Conservation (phyloP, 2,113 vertebrate species). For the Myodes glareolus region DNA sequence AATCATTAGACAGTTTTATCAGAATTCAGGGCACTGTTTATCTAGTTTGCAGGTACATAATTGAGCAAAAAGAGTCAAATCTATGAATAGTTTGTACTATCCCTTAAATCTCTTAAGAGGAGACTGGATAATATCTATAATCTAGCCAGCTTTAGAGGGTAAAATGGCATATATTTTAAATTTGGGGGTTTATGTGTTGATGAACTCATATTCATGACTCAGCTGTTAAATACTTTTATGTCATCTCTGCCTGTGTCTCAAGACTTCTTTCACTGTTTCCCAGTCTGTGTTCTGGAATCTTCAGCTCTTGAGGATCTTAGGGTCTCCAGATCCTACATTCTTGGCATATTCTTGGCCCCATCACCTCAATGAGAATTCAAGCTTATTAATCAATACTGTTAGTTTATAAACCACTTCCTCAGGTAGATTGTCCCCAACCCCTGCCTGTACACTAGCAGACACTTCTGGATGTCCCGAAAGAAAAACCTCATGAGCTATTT, state of each 20-base stretch:
- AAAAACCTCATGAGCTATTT: background rate
- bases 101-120: background rate
- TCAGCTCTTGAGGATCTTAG: background rate
- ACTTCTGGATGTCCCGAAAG: background rate
- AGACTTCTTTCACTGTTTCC: background rate
- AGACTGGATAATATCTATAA: conserved; percentile 3
- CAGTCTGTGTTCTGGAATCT: background rate
- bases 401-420: conserved; percentile 4
- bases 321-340: background rate
- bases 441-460: conserved; percentile 20
- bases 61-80: background rate
- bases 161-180: conserved; percentile 20
- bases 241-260: background rate
- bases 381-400: background rate
- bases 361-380: background rate
- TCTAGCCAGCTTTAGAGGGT: conserved; percentile 29
- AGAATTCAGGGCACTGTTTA: background rate
- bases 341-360: background rate
- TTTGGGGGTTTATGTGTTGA: background rate
- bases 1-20: conserved; percentile 27
- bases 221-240: background rate
- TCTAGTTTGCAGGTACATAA: background rate
- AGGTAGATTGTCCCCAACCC: background rate
- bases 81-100: background rate
- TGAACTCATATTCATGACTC: background rate